These are phyloP conservation scores for Conomelus anceps DNA, from an alignment of 2,888 invertebrate species.

Conservation along the genomic window DNA sequence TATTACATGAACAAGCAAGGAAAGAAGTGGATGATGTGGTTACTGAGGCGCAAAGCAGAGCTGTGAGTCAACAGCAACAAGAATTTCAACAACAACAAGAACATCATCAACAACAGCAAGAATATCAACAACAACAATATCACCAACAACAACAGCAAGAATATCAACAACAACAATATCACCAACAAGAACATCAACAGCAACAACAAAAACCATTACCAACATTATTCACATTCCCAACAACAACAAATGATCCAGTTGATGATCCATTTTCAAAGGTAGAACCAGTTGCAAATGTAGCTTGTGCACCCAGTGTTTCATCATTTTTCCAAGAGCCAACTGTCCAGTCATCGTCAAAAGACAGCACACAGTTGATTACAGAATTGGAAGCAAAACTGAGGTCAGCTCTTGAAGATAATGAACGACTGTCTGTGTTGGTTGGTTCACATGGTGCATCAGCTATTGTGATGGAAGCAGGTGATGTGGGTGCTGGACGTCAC, in stretches of 20 bases:
- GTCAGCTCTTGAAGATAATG: not conserved
- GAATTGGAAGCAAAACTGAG: not conserved
- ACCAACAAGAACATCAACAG: not conserved
- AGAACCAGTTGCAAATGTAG: not conserved
- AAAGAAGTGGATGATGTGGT: constrained; percentile 41
- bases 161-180: not conserved
- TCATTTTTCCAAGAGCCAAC: not conserved
- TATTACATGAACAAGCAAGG: constrained; percentile 28
- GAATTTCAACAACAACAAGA: not conserved
- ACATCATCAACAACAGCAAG: not conserved
- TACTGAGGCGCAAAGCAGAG: constrained; percentile 34
- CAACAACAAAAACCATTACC: not conserved
- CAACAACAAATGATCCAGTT: not conserved
- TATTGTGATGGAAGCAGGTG: not conserved
- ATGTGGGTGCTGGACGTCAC: not conserved
- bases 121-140: not conserved
- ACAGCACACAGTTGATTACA: not conserved
- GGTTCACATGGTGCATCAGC: not conserved
- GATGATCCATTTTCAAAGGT: not conserved
- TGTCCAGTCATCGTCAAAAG: not conserved
- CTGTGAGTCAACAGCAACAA: not conserved
- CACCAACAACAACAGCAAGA: not conserved
- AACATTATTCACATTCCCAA: not conserved
- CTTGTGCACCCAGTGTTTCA: not conserved
- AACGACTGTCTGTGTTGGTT: not conserved